phyloP scores from a whole-genome alignment of 2,888 invertebrate species.

The Baccha elongata region DNA sequence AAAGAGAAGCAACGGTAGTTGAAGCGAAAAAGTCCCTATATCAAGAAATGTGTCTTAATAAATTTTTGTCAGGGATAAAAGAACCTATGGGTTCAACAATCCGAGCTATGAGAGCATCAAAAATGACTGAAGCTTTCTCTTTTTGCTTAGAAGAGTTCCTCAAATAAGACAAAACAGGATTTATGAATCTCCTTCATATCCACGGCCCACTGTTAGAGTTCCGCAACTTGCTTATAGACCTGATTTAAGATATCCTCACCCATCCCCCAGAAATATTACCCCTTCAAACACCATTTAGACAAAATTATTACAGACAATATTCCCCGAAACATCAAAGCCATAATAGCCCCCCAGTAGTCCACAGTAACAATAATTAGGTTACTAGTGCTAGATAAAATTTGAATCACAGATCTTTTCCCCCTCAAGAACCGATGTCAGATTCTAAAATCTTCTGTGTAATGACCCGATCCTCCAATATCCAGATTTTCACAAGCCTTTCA shows the following conservation, averaged over 20 bases:
- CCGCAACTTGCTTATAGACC: background rate
- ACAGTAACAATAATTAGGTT: slow-evolving; percentile 2
- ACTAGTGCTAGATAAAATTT: background rate
- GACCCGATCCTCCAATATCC: slow-evolving; percentile 79
- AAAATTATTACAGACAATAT: too few species aligned
- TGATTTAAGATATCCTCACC: background rate
- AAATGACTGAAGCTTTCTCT: slow-evolving; percentile 64
- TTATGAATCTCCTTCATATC: background rate
- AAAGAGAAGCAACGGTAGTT: slow-evolving; percentile 50
- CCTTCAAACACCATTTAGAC: too few species aligned
- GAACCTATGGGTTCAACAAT: slow-evolving; percentile 73
- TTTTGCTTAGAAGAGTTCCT: slow-evolving; percentile 41
- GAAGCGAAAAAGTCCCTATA: slow-evolving; percentile 58
- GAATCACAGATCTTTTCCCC: background rate
- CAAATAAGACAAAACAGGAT: background rate
- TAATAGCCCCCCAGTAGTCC: background rate
- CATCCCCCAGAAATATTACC: too few species aligned
- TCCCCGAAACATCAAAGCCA: background rate
- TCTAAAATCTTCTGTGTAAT: too few species aligned
- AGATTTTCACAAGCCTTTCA: slow-evolving; percentile 77
- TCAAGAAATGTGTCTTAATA: slow-evolving; percentile 73
- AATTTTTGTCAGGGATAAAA: slow-evolving; percentile 68
- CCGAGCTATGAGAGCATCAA: slow-evolving; percentile 70
- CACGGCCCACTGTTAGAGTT: background rate
- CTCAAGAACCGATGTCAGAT: slow-evolving; percentile 16